Evolutionary conservation across 2,113 vertebrate genomes (phyloP), one percentile per base, ranked within the genome.

Genomic region (Jacana jacana): DNA sequence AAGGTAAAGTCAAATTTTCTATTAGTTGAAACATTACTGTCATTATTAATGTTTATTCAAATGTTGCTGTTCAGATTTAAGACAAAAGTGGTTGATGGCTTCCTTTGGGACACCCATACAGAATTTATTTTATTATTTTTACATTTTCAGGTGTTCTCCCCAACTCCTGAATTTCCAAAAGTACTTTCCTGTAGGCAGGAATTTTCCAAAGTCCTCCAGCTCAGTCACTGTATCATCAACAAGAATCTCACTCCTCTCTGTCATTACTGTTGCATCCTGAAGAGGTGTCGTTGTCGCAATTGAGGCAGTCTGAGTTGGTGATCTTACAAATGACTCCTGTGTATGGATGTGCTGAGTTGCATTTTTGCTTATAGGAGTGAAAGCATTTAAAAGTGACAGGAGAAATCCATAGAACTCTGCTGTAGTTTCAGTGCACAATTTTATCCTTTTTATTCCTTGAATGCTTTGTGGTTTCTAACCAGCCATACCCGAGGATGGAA

Each of bases 1-100:
- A 99, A 99, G 98, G 99, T 99, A 98, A 98, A 97, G 95, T 92
- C 86, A 51, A 27, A 60, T 89, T 82, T 94, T 80, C 55, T 78
- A 25, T 24, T 68, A 66, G 58, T 23, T 73, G 46, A 80, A 81
- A 64, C 17, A 25, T 58, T 79, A 6, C 49, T 73, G 75, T 65
- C 27, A 25, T 81, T 79, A 10, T 65, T 85, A 49, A 17, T 49
- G 3, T 69, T 72, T 76, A 63, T 54, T 77, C 42, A 52, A 28
- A 31, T 54, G 25, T 60, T 91, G 15, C 77, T 85, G 91, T 87
- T 75, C 69, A 89, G 60, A 39, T 92, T 37, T 86, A 33, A 85
- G 85, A 37, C 68, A 37, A 23, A 75, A 66, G 23, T 35, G 17
- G 12, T n/a, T 18, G 25, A 13, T 81, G 39, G 19, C 23, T 86